Conservation (phyloP, 2,888 invertebrate species). For the Callimorpha dominula region DNA sequence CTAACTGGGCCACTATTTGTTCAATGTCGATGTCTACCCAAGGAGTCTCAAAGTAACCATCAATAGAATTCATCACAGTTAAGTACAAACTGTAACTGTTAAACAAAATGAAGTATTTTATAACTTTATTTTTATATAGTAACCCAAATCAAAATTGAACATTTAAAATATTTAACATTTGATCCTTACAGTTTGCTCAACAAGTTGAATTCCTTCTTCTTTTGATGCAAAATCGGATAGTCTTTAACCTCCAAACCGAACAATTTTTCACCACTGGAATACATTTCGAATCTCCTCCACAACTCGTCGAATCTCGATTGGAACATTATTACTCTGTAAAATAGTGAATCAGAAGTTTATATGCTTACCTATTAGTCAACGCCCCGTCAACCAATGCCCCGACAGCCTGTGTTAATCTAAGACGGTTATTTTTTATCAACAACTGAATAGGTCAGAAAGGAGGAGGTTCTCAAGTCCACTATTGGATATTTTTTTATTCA, state of each 20-base stretch:
- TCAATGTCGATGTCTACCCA: constrained; percentile 95
- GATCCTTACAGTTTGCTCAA: constrained; percentile 92
- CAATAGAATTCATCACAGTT: constrained; percentile 94
- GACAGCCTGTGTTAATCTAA: too few species aligned
- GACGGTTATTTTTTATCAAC: too few species aligned
- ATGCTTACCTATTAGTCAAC: too few species aligned
- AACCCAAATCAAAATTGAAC: not conserved
- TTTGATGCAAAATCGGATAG: constrained; percentile 92
- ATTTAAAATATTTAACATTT: not conserved
- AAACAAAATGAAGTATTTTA: constrained; percentile 20
- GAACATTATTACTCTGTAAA: constrained; percentile 88
- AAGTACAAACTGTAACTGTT: constrained; percentile 88
- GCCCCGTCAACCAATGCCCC: too few species aligned
- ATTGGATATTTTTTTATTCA: too few species aligned
- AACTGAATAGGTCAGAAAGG: too few species aligned
- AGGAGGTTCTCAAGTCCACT: too few species aligned
- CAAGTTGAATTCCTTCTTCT: constrained; percentile 94
- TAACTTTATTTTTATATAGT: constrained; percentile 10
- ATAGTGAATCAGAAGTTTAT: not conserved
- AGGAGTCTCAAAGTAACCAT: constrained; percentile 94
- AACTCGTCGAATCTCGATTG: constrained; percentile 94
- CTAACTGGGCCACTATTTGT: constrained; percentile 91
- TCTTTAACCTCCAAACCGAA: constrained; percentile 94
- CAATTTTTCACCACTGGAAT: constrained; percentile 93
- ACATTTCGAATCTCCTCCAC: constrained; percentile 93